Percentiles rank a stretch among this genome's conserved stretches.
phyloP scores from a whole-genome alignment of 2,888 invertebrate species.

The Schizaphis graminum region DNA sequence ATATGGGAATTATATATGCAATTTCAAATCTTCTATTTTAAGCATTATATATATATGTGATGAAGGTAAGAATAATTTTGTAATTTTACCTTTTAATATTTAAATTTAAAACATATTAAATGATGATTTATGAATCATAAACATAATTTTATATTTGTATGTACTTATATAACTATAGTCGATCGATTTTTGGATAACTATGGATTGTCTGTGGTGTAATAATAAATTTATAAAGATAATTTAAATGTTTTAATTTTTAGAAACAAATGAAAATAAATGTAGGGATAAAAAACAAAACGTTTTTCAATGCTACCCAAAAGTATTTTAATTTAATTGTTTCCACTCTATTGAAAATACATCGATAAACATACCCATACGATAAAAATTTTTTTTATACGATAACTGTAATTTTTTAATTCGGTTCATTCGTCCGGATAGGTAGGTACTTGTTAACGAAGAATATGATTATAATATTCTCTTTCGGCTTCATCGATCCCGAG shows the following conservation, averaged over 20 bases:
- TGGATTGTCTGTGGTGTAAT: background rate
- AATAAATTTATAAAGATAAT: background rate
- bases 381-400: background rate
- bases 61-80: background rate
- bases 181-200: background rate
- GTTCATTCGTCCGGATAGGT: slow-evolving; percentile 40
- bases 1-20: background rate
- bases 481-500: slow-evolving; percentile 53
- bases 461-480: slow-evolving; percentile 33
- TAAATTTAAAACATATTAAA: background rate
- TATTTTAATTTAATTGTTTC: slow-evolving; percentile 43
- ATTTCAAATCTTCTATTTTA: background rate
- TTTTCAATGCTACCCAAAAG: background rate
- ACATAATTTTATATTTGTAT: background rate
- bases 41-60: background rate
- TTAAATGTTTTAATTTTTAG: background rate
- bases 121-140: background rate
- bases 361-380: background rate
- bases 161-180: background rate
- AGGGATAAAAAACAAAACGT: background rate
- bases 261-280: background rate
- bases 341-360: slow-evolving; percentile 37
- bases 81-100: background rate
- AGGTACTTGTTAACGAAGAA: slow-evolving; percentile 40
- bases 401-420: slow-evolving; percentile 27